Percentiles rank a stretch among this genome's conserved stretches.
Conservation (phyloP, 2,888 invertebrate species). For the Micoletzkya japonica region DNA sequence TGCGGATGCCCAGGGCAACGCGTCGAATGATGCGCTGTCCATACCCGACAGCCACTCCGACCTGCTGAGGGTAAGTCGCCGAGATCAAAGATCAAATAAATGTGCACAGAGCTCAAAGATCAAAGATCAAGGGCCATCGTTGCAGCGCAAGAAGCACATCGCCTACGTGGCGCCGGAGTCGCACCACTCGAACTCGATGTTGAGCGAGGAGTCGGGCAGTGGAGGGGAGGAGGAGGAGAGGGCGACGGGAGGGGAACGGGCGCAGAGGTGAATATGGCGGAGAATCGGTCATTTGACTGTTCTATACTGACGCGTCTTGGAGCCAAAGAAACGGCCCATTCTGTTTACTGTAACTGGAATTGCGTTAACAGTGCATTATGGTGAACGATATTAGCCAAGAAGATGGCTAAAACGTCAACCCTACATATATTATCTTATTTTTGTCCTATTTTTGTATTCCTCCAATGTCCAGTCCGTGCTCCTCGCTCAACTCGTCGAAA, state of each 20-base stretch:
- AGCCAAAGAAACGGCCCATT: too few relatives aligned
- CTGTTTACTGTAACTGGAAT: too few relatives aligned
- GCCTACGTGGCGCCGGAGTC: conserved; percentile 64
- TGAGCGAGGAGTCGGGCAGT: conserved; percentile 56
- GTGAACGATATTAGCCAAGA: too few relatives aligned
- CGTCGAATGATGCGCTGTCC: conserved; percentile 51
- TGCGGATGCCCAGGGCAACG: conserved; percentile 49
- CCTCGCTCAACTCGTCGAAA: background rate
- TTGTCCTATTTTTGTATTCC: too few relatives aligned
- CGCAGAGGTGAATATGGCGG: background rate
- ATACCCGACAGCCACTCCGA: conserved; percentile 56
- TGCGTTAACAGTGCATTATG: too few relatives aligned
- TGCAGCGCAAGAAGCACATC: conserved; percentile 60
- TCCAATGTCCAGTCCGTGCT: background rate
- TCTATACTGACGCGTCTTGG: too few relatives aligned
- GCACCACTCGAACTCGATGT: conserved; percentile 61
- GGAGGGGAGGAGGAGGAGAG: conserved; percentile 41
- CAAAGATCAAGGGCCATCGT: too few relatives aligned
- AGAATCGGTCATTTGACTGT: background rate
- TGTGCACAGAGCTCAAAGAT: too few relatives aligned
- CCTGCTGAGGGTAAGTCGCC: conserved; percentile 35
- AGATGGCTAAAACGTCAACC: too few relatives aligned
- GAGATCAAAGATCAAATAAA: too few relatives aligned
- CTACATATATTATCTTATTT: too few relatives aligned
- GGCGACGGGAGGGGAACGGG: background rate